Evolutionary conservation across 2,113 vertebrate genomes (phyloP).

Genomic region (Poeciliopsis retropinna): DNA sequence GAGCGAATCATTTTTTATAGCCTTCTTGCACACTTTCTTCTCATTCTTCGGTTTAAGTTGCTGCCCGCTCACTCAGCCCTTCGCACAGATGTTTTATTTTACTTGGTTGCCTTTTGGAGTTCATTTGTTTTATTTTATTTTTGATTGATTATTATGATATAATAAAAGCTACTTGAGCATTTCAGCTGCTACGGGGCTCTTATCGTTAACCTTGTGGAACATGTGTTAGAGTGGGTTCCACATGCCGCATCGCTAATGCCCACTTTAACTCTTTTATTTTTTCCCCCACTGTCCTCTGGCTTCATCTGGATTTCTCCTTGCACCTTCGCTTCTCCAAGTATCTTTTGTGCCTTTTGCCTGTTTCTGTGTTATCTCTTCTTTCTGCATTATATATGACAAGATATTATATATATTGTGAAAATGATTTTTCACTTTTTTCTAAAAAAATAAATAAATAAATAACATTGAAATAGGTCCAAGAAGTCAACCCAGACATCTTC

Average conservation of each 20-base stretch:
- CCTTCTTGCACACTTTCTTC: constrained; percentile 31
- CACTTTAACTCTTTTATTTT: constrained; percentile 73
- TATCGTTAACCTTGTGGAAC: constrained; percentile 87
- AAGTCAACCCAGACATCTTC: too few relatives aligned
- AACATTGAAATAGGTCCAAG: too few relatives aligned
- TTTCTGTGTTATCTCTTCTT: constrained; percentile 8
- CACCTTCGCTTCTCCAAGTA: constrained; percentile 37
- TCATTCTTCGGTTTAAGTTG: constrained; percentile 48
- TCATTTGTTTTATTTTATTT: constrained; percentile 88
- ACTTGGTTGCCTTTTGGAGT: constrained; percentile 78
- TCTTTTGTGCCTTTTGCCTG: constrained; percentile 31
- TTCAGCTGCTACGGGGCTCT: constrained; percentile 80
- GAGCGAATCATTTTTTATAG: constrained; percentile 57
- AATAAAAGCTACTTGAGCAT: constrained; percentile 88
- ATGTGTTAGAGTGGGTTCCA: constrained; percentile 75
- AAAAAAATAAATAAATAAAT: too few relatives aligned
- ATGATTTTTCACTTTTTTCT: too few relatives aligned
- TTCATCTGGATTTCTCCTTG: constrained; percentile 62
- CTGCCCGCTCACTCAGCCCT: constrained; percentile 47
- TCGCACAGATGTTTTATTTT: constrained; percentile 78
- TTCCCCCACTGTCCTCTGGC: constrained; percentile 70
- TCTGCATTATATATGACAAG: not conserved
- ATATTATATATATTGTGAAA: too few relatives aligned
- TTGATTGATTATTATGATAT: constrained; percentile 88
- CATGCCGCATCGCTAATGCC: constrained; percentile 78